These are phyloP conservation scores for Catharus ustulatus DNA, from an alignment of 2,797 vertebrate genomes.

Conservation along the genomic window DNA sequence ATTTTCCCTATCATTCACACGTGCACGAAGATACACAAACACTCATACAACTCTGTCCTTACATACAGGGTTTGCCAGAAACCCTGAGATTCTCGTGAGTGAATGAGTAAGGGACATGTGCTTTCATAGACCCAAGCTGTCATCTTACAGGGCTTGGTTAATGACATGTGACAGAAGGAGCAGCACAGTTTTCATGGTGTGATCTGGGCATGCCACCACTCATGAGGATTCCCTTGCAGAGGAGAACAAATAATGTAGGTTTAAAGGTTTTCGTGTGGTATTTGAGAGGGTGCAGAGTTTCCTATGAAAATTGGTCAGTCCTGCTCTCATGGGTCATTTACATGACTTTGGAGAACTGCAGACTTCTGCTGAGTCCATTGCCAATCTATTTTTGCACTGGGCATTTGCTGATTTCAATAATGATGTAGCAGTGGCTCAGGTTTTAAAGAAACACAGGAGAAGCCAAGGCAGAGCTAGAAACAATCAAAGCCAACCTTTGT, in stretches of 20 bases:
- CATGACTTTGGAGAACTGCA: background rate
- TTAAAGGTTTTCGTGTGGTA: background rate
- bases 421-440: too few species aligned
- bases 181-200: background rate
- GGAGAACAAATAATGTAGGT: background rate
- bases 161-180: background rate
- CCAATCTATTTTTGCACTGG: background rate
- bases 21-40: background rate
- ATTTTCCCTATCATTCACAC: background rate
- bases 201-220: accelerated
- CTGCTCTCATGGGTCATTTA: background rate
- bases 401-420: background rate
- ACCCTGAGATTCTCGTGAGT: accelerated
- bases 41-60: background rate
- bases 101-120: accelerated
- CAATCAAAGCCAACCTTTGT: background rate
- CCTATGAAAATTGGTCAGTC: background rate
- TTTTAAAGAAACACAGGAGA: background rate
- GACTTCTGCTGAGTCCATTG: background rate
- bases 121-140: background rate
- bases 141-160: background rate
- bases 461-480: background rate
- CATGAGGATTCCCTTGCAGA: background rate
- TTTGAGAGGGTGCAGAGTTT: background rate
- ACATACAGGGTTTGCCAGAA: background rate